Evolutionary conservation across 2,888 invertebrate genomes (phyloP).

Genomic region (Hymenopus coronatus): DNA sequence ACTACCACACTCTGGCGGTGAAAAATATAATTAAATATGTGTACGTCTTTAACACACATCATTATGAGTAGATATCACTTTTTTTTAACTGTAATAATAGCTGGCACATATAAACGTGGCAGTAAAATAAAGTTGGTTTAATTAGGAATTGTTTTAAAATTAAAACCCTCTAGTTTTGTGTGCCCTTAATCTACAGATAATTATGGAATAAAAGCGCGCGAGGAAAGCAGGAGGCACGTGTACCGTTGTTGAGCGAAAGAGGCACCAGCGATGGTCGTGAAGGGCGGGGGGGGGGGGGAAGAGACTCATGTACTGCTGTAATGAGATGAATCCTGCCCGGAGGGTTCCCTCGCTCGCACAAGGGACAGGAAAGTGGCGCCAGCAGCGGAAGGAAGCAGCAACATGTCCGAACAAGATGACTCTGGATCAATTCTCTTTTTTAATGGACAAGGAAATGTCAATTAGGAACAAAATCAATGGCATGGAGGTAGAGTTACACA

Average conservation of each 20-base stretch:
- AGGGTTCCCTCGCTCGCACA: background rate
- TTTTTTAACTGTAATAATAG: background rate
- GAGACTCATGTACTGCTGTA: background rate
- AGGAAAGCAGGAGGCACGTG: background rate
- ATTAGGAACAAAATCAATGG: background rate
- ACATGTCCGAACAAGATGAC: background rate
- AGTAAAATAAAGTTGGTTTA: background rate
- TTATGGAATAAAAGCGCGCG: background rate
- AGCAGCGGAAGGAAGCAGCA: background rate
- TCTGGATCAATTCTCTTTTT: background rate
- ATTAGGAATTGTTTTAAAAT: background rate
- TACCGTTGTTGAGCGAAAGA: background rate
- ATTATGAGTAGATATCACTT: too few relatives aligned
- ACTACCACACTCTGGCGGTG: background rate
- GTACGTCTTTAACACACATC: background rate
- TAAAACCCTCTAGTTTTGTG: background rate
- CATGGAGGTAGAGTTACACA: background rate
- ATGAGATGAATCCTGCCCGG: conserved; percentile 15
- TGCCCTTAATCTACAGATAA: too few relatives aligned
- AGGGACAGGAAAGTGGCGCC: conserved; percentile 14
- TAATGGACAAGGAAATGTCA: background rate
- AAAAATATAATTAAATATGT: background rate
- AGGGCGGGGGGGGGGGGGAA: background rate
- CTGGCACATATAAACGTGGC: background rate
- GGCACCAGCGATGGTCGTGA: background rate